Base-by-base conservation (phyloP, 2,113 vertebrate species). In the Trogon melanurus region DNA sequence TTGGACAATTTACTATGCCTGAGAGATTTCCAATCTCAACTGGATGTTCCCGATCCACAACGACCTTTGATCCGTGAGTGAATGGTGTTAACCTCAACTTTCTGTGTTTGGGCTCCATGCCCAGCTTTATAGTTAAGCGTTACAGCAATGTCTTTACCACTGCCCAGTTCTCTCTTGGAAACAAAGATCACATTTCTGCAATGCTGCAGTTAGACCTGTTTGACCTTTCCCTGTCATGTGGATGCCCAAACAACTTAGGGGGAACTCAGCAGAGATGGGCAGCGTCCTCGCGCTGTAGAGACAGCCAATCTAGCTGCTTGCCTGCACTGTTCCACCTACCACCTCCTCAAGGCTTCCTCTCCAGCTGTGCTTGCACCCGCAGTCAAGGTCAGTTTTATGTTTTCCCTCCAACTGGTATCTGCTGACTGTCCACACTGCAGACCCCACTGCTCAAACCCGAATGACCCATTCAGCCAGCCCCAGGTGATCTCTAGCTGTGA, bases 71-170 rank as follows among this genome's bases (percentile, higher is more conserved):
- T 96, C 85, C 50, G 73, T 29, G 25, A 85, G 25, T 36, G 78
- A 91, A 87, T 65, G 61, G 66, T 85, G 85, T 75, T 93, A 89
- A 85, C 94, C 71, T 96, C 91, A 76, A 72, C 58, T 85, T 89
- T 87, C 89, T 69, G 83, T 13, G 15, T 67, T 89, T 94, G 89
- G 93, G 91, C 96, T 97, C 65, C 65, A 56, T 96, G 94, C 94
- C 96, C 96, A 96, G 81, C 74, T 89, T 91, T 91, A 89, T 51
- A 58, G 93, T 85, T 95, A 93, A 94, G 95, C 5, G 11, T 93
- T 93, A 91, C 54, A 89, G 89, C 78, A 72, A 2, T 66, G 81
- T 65, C 87, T 93, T 95, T 89, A 76, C 69, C 0, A 1, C 73
- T 96, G 93, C 76, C 76, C 80, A 71, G 56, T 78, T 84, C 84